phyloP scores from a whole-genome alignment of 2,113 vertebrate species.

The Noctilio leporinus region DNA sequence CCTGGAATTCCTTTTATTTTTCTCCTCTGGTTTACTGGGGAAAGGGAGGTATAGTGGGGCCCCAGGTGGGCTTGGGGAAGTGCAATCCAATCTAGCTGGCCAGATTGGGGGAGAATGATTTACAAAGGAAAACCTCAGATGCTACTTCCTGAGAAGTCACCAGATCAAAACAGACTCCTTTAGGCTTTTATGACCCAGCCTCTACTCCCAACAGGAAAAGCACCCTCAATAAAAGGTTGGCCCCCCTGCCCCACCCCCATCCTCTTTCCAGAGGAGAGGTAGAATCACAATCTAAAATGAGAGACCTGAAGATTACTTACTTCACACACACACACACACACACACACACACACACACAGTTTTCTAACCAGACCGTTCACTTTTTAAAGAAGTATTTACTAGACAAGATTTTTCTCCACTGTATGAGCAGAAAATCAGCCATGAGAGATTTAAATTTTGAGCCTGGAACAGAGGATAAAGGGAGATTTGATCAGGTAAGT shows the following conservation, averaged over 20 bases:
- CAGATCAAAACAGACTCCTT: constrained; percentile 76
- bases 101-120: constrained; percentile 58
- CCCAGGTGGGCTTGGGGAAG: constrained; percentile 57
- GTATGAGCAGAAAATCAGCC: neutral
- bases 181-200: constrained; percentile 71
- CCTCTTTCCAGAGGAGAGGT: neutral
- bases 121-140: constrained; percentile 71
- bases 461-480: neutral
- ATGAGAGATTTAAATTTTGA: neutral
- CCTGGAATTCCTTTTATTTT: constrained; percentile 6
- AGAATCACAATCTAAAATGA: constrained; percentile 19
- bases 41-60: neutral
- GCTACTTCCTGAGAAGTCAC: constrained; percentile 73
- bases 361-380: constrained; percentile 24
- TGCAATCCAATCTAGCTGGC: constrained; percentile 59
- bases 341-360: neutral
- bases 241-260: neutral
- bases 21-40: constrained; percentile 28
- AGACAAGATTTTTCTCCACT: neutral
- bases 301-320: constrained; percentile 22
- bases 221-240: constrained; percentile 72
- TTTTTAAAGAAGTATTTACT: neutral
- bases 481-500: neutral
- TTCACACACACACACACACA: neutral
- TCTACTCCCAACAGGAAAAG: constrained; percentile 65